Percentiles rank a stretch among this genome's conserved stretches.
These are phyloP conservation scores for Lethenteron reissneri DNA, from an alignment of 2,113 vertebrate genomes.

Conservation along the genomic window DNA sequence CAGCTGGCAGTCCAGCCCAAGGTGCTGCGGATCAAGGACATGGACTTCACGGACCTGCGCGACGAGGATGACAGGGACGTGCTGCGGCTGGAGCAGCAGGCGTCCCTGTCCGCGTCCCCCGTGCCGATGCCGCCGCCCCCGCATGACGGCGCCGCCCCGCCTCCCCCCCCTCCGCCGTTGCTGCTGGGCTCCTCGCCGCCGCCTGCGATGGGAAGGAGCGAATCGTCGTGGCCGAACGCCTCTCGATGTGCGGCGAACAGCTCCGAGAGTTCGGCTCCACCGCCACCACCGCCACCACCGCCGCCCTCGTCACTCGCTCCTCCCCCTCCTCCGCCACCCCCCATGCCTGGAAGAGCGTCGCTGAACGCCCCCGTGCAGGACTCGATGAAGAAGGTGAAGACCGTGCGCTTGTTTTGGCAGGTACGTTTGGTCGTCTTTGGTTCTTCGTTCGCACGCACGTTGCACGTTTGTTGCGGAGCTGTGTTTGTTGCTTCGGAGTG, in stretches of 20 bases:
- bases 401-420: constrained; percentile 81
- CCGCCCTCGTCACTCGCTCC: constrained; percentile 11
- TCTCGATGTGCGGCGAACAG: constrained; percentile 9
- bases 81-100: constrained; percentile 26
- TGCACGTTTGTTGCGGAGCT: too few relatives aligned
- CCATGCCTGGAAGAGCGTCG: neutral
- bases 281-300: constrained; percentile 4
- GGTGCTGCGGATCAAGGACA: constrained; percentile 55
- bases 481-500: too few relatives aligned
- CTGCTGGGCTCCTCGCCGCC: constrained; percentile 29
- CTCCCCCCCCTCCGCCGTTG: constrained; percentile 11
- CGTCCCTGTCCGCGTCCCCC: constrained; percentile 11
- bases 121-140: constrained; percentile 18
- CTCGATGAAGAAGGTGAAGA: constrained; percentile 51
- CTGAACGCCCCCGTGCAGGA: constrained; percentile 6
- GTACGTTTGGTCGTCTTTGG: too few relatives aligned
- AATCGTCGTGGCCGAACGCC: constrained; percentile 9
- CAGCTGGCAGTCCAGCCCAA: constrained; percentile 21
- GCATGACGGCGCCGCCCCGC: constrained; percentile 9
- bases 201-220: neutral
- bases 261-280: neutral
- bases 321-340: constrained; percentile 14
- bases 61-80: constrained; percentile 76
- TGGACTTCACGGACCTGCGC: constrained; percentile 78
- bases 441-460: too few relatives aligned